phyloP scores from a whole-genome alignment of 2,113 vertebrate genomes.

The Tyrannus savana region DNA sequence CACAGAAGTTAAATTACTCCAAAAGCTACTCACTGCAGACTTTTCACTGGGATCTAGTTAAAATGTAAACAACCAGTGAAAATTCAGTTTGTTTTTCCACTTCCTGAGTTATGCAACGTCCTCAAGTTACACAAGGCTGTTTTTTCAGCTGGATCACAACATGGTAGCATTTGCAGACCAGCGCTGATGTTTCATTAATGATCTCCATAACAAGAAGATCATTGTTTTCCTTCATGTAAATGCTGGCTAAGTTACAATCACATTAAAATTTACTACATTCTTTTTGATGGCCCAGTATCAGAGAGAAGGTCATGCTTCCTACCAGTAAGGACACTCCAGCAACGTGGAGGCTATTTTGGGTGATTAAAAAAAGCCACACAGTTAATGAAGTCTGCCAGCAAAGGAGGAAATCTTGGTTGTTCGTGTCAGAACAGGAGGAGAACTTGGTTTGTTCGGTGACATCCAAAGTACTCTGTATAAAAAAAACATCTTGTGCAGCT shows the following conservation, averaged over 20 bases:
- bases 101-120: constrained; percentile 21
- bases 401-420: not conserved
- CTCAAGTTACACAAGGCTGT: constrained; percentile 40
- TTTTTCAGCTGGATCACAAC: constrained; percentile 64
- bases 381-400: constrained; percentile 15
- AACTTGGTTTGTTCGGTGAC: not conserved
- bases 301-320: not conserved
- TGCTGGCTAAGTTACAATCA: constrained; percentile 30
- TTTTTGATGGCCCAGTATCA: constrained; percentile 27
- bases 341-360: not conserved
- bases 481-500: not conserved
- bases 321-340: not conserved
- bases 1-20: not conserved
- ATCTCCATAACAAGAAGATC: constrained; percentile 56
- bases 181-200: constrained; percentile 65
- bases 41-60: not conserved
- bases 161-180: constrained; percentile 33
- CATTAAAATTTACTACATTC: constrained; percentile 41
- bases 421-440: not conserved
- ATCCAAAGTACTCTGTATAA: not conserved
- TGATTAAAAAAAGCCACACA: not conserved
- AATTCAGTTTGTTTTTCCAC: constrained; percentile 48
- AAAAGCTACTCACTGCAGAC: not conserved
- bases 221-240: constrained; percentile 60
- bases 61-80: constrained; percentile 32